These are phyloP conservation scores for Sitta europaea DNA, from an alignment of 2,113 vertebrate species.

Conservation along the genomic window DNA sequence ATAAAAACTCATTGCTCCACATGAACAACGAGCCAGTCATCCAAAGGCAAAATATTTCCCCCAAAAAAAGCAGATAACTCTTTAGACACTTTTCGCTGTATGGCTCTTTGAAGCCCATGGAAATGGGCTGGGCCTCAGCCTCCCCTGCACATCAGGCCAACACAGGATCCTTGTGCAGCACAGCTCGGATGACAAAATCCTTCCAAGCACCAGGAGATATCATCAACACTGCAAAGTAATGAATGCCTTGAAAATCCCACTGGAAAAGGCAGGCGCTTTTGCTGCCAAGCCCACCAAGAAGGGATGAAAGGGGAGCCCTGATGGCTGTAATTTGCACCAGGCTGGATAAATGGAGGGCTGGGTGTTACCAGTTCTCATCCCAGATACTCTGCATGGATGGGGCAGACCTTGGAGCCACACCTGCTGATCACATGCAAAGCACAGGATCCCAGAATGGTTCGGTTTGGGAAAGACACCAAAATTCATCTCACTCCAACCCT, in stretches of 20 bases:
- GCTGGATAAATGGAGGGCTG: background rate
- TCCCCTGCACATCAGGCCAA: background rate
- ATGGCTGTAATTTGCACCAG: background rate
- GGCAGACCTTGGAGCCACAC: background rate
- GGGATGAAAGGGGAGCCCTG: constrained; percentile 17
- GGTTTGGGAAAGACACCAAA: background rate
- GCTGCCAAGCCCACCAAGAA: constrained; percentile 63
- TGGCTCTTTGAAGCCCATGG: background rate
- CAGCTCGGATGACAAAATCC: background rate
- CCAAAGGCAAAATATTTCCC: background rate
- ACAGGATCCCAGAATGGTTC: background rate
- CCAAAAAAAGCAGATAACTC: background rate
- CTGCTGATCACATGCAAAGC: rapidly evolving
- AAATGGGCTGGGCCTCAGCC: background rate
- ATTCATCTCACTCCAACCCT: background rate
- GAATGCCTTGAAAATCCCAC: background rate
- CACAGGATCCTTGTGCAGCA: background rate
- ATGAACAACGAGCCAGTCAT: constrained; percentile 14
- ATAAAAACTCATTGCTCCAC: constrained; percentile 23
- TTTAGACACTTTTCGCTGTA: background rate
- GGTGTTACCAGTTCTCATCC: background rate
- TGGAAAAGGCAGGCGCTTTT: background rate
- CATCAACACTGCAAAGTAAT: constrained; percentile 14
- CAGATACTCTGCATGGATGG: background rate
- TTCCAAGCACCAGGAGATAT: constrained; percentile 37